These are phyloP conservation scores for Nomada hirtipes DNA, from an alignment of 2,888 invertebrate genomes.

Conservation along the genomic window DNA sequence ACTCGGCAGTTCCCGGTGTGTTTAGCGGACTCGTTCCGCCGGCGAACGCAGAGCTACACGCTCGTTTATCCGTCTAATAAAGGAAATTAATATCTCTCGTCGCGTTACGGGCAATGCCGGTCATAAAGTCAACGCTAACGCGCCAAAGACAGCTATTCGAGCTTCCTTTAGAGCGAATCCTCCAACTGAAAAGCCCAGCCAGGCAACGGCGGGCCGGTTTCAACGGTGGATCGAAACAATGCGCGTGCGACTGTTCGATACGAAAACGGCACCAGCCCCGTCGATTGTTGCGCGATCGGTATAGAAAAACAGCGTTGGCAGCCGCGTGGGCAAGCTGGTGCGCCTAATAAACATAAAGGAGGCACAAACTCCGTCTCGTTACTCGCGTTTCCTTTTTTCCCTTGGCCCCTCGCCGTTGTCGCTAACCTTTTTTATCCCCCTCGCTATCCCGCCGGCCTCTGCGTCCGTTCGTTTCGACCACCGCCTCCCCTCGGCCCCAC, in stretches of 20 bases:
- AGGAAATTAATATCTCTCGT: constrained; percentile 14
- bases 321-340: constrained; percentile 66
- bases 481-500: constrained; percentile 4
- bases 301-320: constrained; percentile 40
- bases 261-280: constrained; percentile 17
- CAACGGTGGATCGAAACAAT: not conserved
- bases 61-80: constrained; percentile 16
- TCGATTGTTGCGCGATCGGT: constrained; percentile 12
- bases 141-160: too few relatives aligned
- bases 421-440: not conserved
- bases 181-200: too few relatives aligned
- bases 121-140: too few relatives aligned
- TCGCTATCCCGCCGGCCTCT: not conserved
- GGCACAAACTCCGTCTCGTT: constrained; percentile 38
- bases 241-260: not conserved
- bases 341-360: constrained; percentile 75
- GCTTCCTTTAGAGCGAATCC: too few relatives aligned
- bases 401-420: constrained; percentile 3
- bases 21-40: constrained; percentile 15
- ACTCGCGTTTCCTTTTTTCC: constrained; percentile 45
- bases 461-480: constrained; percentile 13
- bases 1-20: constrained; percentile 5
- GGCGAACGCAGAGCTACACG: not conserved
- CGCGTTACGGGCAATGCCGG: not conserved
- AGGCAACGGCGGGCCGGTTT: not conserved